Evolutionary conservation across 2,888 invertebrate species (phyloP), one percentile per base, ranked within the genome.

Genomic region (Atethmia centrago): DNA sequence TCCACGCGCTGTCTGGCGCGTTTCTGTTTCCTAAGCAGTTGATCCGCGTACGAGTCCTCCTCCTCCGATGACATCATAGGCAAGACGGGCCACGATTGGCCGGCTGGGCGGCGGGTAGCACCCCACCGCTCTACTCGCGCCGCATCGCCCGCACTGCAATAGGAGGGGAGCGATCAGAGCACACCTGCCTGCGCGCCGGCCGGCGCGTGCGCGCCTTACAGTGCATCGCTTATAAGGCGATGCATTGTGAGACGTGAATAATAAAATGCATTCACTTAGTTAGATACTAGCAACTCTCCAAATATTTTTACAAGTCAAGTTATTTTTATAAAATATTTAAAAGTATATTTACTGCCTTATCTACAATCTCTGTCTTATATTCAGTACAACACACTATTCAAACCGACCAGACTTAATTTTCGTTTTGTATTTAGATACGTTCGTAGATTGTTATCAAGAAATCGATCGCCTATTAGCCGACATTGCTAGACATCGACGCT

Each of bases 31-130:
- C 98, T 98, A 97, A 98, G 97, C 97, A 98, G 98, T 97, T 98
- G 98, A 97, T 98, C 98, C 98, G 98, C 98, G 97, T 98, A 98
- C 98, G 98, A 98, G 97, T 98, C 98, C 98, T 98, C 98, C 98
- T 98, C 98, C 98, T 98, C 98, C 98, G 98, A 98, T 98, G 98
- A 98, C 98, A 98, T 98, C 98, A 98, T 98, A 97, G 97, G 98
- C 98, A 97, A 97, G 97, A 96, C 97, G 97, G 96, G 97, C 97
- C 97, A 97, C 97, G 97, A 97, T 98, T 98, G 98, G 98, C 97
- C 97, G 97, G 42, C 97, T 97, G 95, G 96, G 97, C 97, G 97
- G 96, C 96, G 96, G 96, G 96, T 94, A 90, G 90, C 92, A 93
- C 96, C 96, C 95, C 94, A 93, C 95, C 95, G 95, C 95, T 93